A percentile compares a stretch with the other conserved stretches of the same genome.
Evolutionary conservation across 2,888 invertebrate species (phyloP).

Genomic region (Dinocampus coccinellae): DNA sequence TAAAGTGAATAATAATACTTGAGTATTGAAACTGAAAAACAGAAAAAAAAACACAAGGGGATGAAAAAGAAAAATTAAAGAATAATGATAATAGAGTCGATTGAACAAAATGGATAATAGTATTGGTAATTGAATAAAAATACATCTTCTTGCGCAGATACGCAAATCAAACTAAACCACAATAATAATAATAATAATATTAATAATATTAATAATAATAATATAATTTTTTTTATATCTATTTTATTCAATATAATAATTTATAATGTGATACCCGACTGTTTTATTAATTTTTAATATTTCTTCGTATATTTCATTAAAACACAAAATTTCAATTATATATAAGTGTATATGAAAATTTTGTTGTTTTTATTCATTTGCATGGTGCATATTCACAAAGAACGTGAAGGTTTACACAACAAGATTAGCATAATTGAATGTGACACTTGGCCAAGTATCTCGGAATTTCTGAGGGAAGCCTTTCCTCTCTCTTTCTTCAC

Average conservation of each 20-base stretch:
- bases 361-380: background rate
- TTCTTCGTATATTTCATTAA: no score
- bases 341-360: no score
- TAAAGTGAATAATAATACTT: no score
- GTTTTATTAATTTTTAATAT: no score
- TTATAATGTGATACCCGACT: no score
- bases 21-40: background rate
- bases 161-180: background rate
- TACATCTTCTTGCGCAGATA: background rate
- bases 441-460: constrained; percentile 24
- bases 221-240: background rate
- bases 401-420: background rate
- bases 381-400: background rate
- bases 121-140: background rate
- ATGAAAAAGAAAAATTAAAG: background rate
- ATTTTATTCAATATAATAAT: no score
- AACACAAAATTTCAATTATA: no score
- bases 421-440: constrained; percentile 29
- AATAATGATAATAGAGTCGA: background rate
- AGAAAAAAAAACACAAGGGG: background rate
- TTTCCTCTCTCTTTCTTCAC: no score
- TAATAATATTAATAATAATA: background rate
- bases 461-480: constrained; percentile 20
- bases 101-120: background rate
- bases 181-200: background rate